These are phyloP conservation scores for Athalia circularis DNA, from an alignment of 2,888 invertebrate species.

Conservation along the genomic window DNA sequence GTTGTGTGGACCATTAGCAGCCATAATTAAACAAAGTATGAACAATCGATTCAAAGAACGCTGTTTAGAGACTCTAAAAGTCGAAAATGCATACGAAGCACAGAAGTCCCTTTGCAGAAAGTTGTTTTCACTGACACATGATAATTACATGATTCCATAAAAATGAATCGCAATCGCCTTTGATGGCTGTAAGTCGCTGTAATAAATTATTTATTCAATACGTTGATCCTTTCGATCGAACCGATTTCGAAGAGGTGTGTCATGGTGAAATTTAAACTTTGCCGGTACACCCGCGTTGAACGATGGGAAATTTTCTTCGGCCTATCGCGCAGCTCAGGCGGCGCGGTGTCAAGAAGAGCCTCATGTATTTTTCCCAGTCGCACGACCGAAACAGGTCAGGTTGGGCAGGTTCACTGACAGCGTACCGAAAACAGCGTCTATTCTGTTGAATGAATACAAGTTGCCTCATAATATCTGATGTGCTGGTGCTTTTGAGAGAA, in stretches of 20 bases:
- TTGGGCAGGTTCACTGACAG: conserved; percentile 64
- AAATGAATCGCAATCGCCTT: not conserved
- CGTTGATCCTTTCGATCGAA: not conserved
- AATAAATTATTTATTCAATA: not conserved
- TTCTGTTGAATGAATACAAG: conserved; percentile 61
- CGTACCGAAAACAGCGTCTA: conserved; percentile 56
- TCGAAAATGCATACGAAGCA: conserved; percentile 51
- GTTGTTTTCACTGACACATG: conserved; percentile 53
- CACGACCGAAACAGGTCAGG: conserved; percentile 62
- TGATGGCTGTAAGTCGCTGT: not conserved
- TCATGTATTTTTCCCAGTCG: conserved; percentile 44
- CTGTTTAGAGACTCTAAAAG: conserved; percentile 55
- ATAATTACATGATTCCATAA: conserved; percentile 48
- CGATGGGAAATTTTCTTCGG: conserved; percentile 15
- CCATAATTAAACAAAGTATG: conserved; percentile 58
- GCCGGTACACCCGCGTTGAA: not conserved
- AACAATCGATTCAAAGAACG: conserved; percentile 58
- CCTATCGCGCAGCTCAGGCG: conserved; percentile 10
- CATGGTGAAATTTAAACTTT: not conserved
- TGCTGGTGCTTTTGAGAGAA: not conserved
- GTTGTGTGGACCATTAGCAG: conserved; percentile 54
- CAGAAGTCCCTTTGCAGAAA: conserved; percentile 48
- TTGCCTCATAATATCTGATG: not conserved
- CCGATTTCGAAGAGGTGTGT: not conserved
- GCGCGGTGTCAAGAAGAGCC: conserved; percentile 9